Base-by-base conservation (phyloP, 2,797 vertebrate species). In the Rhinatrema bivittatum region DNA sequence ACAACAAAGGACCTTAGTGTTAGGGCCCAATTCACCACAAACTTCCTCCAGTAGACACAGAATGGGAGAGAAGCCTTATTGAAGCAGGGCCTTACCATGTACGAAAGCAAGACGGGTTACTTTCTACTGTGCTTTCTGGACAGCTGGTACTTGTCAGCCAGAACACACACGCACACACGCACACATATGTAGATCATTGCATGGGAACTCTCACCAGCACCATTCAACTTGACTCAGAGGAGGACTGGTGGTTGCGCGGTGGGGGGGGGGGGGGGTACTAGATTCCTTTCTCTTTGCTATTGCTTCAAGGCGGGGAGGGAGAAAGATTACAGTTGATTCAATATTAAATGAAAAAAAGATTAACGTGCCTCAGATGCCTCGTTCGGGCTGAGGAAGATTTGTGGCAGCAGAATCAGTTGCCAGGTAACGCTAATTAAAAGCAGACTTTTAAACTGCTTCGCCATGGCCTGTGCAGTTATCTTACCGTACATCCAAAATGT, bases 351-450 rank as follows among this genome's bases (percentile, higher is more conserved):
- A 61, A 59, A 29, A 59, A 29, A 72, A 64, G 68, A 62, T 42
- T 60, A 62, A 58, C 42, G 29, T 50, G 54, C 70, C 36, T 14
- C 14, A 43, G 71, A 72, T 62, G 67, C 64, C 67, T 71, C 71
- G 71, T 70, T 52, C 71, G 72, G 63, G 65, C 25, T 47, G 52
- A 68, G 72, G 68, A 79, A 72, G 73, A 67, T 81, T 78, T 72
- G 65, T 62, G 52, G 68, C 59, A 66, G 72, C 79, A 58, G 73
- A 75, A 66, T 50, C 43, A 11, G 73, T 79, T 79, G 75, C 71
- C 56, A 63, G 65, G 78, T 14, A 9, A 68, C 46, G 16, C 60
- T 82, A 79, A 82, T 77, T 72, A 70, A 77, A 78, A 81, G 56
- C 75, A 83, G 75, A 42, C 67, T 65, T 72, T 35, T 7, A 57